Evolutionary conservation across 2,797 vertebrate genomes (phyloP), one percentile per base, ranked within the genome.

Genomic region (Liparis tanakae): DNA sequence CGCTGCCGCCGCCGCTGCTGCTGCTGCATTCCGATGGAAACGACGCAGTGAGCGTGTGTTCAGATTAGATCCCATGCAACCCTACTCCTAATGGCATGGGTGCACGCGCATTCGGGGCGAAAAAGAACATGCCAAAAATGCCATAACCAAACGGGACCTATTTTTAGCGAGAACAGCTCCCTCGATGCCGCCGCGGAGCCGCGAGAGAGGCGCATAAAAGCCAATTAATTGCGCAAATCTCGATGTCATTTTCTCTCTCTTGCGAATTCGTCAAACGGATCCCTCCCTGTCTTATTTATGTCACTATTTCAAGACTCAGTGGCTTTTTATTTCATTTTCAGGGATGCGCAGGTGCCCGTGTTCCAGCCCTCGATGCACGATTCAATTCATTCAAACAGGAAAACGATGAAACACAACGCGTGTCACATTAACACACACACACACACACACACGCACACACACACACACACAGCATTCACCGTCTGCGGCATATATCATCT

Each of bases 11-110:
- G 25, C 25, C 25, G 25, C 25, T 4, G 61, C 69, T 41, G 61
- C 69, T 48, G 86, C 91, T 87, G 91, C 93, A 94, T 94, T 94
- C 93, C 91, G 92, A 93, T 93, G 79, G 90, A 93, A 94, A 93
- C 89, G 91, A 93, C 91, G 92, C 92, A 93, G 91, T 88, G 82
- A 76, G 76, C 72, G 83, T 25, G 4, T 80, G 85, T 83, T 58
- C 78, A 73, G 43, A 67, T 72, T 1, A 44, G 25, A 80, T 59
- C 53, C 69, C 80, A 2, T 30, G 25, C 36, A 70, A 65, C 76
- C 80, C 80, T 30, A 71, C 76, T 77, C 73, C 70, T 41, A 46
- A 64, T 72, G 48, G 68, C 76, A 83, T 78, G 25, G 25, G 37
- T 72, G 67, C 80, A 34, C 57, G 79, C 83, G 82, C 87, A 86